Base-by-base conservation (phyloP, 2,888 invertebrate genomes). In the Anthrax anthrax region DNA sequence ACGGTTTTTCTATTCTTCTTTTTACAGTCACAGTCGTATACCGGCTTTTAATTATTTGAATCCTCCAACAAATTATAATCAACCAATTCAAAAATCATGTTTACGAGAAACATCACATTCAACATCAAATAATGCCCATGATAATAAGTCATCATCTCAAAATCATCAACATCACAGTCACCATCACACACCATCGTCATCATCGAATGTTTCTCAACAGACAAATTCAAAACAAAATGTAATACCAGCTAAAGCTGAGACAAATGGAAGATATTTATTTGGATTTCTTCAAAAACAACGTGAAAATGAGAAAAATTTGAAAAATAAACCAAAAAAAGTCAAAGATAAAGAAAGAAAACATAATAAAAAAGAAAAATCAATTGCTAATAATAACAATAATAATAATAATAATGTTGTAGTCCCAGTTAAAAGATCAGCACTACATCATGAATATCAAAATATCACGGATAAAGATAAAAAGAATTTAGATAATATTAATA, bases 371-470 rank as follows among this genome's bases (percentile, higher is more conserved):
- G 46, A 51, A 14, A 47, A 48, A 39, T 23, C 34, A 14, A 42
- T 46, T 13, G 44, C 44, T 36, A 34, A 46, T 46, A 39, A 23
- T 23, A 23, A 23, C 34, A 47, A 43, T n/a, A 39, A 43, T 13
- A 43, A 32, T 23, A 44, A 45, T 12, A 49, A 17, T 5, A 43
- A 50, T 39, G 43, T 48, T 3, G 49, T 50, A 38, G 46, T 52
- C 14, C 54, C 55, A n/a, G 39, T 52, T 9, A 53, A 54, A 46
- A 45, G 54, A 6, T 44, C 42, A 16, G 48, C 47, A 32, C 42
- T 44, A 37, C 18, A 52, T 34, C 53, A 53, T 34, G 52, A 53
- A 27, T 54, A 54, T 43, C 54, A 55, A 40, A 55, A 55, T 42
- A 37, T 53, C 13, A 23, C 44, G 16, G 55, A 54, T 16, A 47